Percentiles rank a stretch among this genome's conserved stretches.
Evolutionary conservation across 2,797 vertebrate genomes (phyloP).

Genomic region (Vireo griseus): DNA sequence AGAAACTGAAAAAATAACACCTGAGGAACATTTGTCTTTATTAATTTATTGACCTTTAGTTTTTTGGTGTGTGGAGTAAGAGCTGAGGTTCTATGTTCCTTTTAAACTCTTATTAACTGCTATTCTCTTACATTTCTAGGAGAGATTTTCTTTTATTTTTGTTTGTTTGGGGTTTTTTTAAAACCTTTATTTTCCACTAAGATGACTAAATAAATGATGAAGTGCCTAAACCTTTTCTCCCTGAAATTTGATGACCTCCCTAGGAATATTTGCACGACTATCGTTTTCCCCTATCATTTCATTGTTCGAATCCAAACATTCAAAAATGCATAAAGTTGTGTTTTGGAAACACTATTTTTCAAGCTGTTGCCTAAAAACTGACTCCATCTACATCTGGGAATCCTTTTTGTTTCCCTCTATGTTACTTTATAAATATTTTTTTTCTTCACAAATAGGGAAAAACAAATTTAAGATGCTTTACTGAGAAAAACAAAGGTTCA

Average conservation of each 20-base stretch:
- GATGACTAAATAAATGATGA: neutral
- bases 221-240: neutral
- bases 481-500: neutral
- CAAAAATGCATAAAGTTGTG: neutral
- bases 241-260: neutral
- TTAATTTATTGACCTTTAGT: neutral
- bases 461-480: neutral
- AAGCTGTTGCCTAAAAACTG: neutral
- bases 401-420: neutral
- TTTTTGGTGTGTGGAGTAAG: neutral
- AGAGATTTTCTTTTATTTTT: neutral
- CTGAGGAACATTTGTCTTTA: neutral
- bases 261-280: neutral
- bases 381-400: neutral
- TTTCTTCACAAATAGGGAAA: neutral
- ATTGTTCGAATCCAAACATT: neutral
- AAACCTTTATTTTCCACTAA: neutral
- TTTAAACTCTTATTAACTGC: neutral
- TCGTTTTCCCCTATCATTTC: neutral
- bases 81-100: neutral
- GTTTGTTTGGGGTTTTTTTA: rapidly evolving
- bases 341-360: neutral
- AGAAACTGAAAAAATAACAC: neutral
- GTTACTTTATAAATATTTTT: neutral
- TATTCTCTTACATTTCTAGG: neutral